Evolutionary conservation across 1,140 invertebrate genomes (phyloP).

Genomic region (Drosophila ambigua): DNA sequence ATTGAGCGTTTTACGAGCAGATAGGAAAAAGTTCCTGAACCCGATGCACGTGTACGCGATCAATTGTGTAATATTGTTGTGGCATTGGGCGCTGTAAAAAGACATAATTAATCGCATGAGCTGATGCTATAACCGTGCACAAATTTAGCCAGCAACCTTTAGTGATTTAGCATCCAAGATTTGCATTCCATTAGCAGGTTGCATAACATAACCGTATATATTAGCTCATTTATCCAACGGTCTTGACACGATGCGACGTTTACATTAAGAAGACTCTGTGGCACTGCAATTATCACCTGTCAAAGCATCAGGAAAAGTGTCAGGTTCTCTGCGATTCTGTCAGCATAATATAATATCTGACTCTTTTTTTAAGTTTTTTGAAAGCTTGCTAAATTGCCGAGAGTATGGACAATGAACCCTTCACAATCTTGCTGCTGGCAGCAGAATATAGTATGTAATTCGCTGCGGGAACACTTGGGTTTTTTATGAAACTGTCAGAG

Average conservation of each 20-base stretch:
- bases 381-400: conserved; percentile 32
- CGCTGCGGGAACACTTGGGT: not conserved
- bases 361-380: conserved; percentile 8
- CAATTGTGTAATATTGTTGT: conserved; percentile 21
- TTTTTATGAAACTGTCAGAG: not conserved
- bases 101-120: conserved; percentile 32
- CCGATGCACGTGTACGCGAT: conserved; percentile 8
- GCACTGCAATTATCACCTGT: conserved; percentile 33
- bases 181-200: conserved; percentile 38
- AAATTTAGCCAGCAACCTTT: conserved; percentile 18
- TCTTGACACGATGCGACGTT: conserved; percentile 30
- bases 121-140: conserved; percentile 19
- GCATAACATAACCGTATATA: conserved; percentile 38
- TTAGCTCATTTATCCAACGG: conserved; percentile 32
- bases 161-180: conserved; percentile 28
- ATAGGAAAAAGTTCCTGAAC: conserved; percentile 22
- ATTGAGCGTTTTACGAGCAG: not conserved
- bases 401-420: conserved; percentile 43
- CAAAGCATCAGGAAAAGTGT: conserved; percentile 41
- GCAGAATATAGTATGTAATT: conserved; percentile 4
- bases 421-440: conserved; percentile 16
- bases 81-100: not conserved
- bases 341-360: conserved; percentile 28
- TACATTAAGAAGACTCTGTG: conserved; percentile 23
- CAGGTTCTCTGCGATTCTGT: conserved; percentile 47